Evolutionary conservation across 2,797 vertebrate species (phyloP).

Genomic region (Botia almorhae): DNA sequence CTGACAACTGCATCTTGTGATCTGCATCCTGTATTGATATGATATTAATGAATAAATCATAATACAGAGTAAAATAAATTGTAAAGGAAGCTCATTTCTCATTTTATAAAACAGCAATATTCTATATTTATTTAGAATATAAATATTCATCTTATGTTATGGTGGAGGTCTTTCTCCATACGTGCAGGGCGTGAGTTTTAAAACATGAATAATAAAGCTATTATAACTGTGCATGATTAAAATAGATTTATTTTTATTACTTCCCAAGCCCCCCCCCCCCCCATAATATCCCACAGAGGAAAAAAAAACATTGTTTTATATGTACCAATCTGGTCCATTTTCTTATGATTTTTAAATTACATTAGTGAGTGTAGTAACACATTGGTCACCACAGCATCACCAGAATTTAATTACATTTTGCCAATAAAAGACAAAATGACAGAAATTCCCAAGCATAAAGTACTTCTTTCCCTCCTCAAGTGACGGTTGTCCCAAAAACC

Average conservation of each 20-base stretch:
- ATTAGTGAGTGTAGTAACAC: background rate
- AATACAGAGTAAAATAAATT: background rate
- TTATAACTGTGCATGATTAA: slow-evolving; percentile 55
- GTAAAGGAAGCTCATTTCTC: background rate
- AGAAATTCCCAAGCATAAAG: background rate
- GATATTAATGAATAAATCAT: background rate
- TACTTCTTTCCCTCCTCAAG: background rate
- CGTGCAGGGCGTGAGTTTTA: background rate
- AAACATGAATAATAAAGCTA: slow-evolving; percentile 29
- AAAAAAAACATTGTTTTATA: slow-evolving; percentile 16
- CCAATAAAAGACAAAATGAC: slow-evolving; percentile 13
- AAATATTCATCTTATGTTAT: slow-evolving; percentile 12
- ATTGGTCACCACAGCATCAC: background rate
- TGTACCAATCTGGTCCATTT: slow-evolving; percentile 44
- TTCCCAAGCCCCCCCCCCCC: background rate
- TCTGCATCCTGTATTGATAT: background rate
- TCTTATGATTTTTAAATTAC: slow-evolving; percentile 8
- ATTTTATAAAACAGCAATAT: slow-evolving; percentile 10
- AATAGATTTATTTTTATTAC: slow-evolving; percentile 43
- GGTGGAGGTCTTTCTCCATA: background rate
- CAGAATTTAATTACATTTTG: background rate
- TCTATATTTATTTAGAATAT: background rate
- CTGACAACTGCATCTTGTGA: background rate
- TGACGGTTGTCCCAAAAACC: background rate
- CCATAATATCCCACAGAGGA: background rate